Base-by-base conservation (phyloP, 2,113 vertebrate genomes). In the Zapus hudsonius region DNA sequence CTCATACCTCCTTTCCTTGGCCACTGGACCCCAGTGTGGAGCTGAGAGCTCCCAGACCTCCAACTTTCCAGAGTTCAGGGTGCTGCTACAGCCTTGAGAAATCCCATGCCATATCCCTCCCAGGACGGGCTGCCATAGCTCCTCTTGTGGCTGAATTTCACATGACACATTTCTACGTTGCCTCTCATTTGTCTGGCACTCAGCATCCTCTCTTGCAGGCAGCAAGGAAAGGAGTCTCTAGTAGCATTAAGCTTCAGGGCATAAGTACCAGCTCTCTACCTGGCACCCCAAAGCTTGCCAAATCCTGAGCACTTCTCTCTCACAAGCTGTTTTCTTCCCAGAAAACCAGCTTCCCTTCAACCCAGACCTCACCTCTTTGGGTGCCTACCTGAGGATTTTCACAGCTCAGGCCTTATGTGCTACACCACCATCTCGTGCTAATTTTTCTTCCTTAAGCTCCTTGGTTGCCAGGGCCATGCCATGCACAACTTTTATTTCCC, bases 341-440 rank as follows among this genome's bases (percentile, higher is more conserved):
- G 79, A 44, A 67, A 57, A 42, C 59, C 17, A 74, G 47, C 75
- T 63, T 38, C 69, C 17, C 64, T 75, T 22, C 0, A 13, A 59
- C 5, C 64, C 78, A 52, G 7, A 59, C 1, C 0, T 29, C 2
- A 6, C 38, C 38, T 25, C 25, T 23, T 57, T 47, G 13, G 27
- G 44, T 10, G 44, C 23, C 33, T 67, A 63, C 44, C 11, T 16
- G n/a, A 16, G 57, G 40, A 12, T 59, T 36, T 66, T 42, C 82
- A 16, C 0, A 10, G 52, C 2, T 17, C n/a, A 4, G 20, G 84
- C 36, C 52, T 59, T 0, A 12, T 2, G 29, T 22, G 23, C 36
- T 15, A 6, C 2, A 11, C 3, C 38, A 61, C 29, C 15, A 22
- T 33, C 16, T 23, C 44, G 10, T 84, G 81, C 23, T 78, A 38